A percentile compares a stretch with the other conserved stretches of the same genome.
phyloP scores from a whole-genome alignment of 37 sponge, comb jelly and placozoan species.

The Hormiphora californensis region DNA sequence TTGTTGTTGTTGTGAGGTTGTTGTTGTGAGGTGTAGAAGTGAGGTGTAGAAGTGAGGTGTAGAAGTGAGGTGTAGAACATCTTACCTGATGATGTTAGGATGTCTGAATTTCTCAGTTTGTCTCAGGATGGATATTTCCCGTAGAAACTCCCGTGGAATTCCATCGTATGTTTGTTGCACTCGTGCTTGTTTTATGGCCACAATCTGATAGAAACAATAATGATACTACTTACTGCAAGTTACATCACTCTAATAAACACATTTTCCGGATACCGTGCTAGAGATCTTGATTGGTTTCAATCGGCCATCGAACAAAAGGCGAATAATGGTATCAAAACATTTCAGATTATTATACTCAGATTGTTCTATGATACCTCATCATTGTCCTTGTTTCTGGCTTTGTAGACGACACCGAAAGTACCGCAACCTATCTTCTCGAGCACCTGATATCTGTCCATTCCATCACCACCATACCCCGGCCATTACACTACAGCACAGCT shows the following conservation, averaged over 20 bases:
- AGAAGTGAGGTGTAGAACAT: too few species aligned
- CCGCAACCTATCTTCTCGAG: constrained; percentile 34
- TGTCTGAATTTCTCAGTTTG: constrained; percentile 53
- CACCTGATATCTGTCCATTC: constrained; percentile 28
- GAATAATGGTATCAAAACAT: too few species aligned
- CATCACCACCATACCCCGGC: not conserved
- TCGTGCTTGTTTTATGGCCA: constrained; percentile 42
- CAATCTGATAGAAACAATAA: not conserved
- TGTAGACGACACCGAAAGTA: constrained; percentile 41
- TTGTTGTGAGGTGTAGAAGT: too few species aligned
- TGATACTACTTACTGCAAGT: not conserved
- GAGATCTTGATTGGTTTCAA: too few species aligned
- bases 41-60: too few species aligned
- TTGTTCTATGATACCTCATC: constrained; percentile 9
- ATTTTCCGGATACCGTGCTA: too few species aligned
- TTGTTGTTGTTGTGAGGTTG: too few species aligned
- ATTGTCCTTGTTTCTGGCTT: not conserved
- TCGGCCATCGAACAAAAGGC: too few species aligned
- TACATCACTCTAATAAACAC: too few species aligned
- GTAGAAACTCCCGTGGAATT: constrained; percentile 5
- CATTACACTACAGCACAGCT: too few species aligned
- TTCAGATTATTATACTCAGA: not conserved
- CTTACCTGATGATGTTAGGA: constrained; percentile 45
- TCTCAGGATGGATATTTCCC: constrained; percentile 40
- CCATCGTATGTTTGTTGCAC: constrained; percentile 51